These are phyloP conservation scores for Ceratoteleas bidentatus DNA, from an alignment of 1,140 invertebrate species.

Conservation along the genomic window DNA sequence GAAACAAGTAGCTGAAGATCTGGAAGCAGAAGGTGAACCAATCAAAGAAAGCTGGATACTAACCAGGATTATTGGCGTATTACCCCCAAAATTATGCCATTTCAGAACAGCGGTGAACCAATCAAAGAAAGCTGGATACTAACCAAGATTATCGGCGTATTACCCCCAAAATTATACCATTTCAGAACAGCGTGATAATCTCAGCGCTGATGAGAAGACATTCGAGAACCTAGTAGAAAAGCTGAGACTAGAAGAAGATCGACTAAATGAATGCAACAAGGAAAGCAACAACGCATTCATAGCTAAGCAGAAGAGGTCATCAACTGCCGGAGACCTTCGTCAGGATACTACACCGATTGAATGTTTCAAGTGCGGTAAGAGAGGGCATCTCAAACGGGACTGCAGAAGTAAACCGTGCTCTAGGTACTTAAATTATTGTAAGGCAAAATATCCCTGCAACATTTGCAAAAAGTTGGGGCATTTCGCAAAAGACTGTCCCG, in stretches of 20 bases:
- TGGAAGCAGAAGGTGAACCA: not conserved
- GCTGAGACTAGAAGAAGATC: no score
- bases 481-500: not conserved
- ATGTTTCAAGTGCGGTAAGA: not conserved
- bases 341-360: no score
- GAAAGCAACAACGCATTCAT: no score
- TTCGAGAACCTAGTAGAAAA: no score
- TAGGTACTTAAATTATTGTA: not conserved
- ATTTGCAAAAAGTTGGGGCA: not conserved
- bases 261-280: no score
- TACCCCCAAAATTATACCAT: not conserved
- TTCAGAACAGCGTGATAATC: not conserved
- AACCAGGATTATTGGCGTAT: not conserved
- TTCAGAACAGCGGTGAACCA: not conserved
- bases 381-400: not conserved
- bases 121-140: not conserved
- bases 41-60: not conserved
- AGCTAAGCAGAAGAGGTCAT: no score
- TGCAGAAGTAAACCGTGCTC: not conserved
- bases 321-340: no score
- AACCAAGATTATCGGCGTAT: not conserved
- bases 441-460: not conserved
- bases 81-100: not conserved
- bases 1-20: not conserved
- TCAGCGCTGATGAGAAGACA: not conserved